Evolutionary conservation across 1,140 invertebrate species (phyloP).

Genomic region (Ceratina calcarata): DNA sequence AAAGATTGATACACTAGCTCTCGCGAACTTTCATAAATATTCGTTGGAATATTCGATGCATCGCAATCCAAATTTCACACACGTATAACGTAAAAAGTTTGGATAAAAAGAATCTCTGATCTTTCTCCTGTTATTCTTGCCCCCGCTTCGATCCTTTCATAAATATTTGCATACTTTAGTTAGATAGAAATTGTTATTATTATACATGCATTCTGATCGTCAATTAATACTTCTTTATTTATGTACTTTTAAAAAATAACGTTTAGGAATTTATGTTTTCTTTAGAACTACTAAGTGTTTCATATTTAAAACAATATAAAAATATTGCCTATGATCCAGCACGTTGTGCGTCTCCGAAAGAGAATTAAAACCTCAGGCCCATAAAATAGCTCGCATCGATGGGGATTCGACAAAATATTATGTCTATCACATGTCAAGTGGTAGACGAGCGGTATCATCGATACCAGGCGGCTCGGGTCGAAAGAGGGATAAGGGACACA

Average conservation of each 20-base stretch:
- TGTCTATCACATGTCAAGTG: neutral
- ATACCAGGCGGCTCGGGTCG: neutral
- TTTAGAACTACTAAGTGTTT: too few relatives aligned
- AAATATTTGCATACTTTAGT: too few relatives aligned
- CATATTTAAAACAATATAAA: too few relatives aligned
- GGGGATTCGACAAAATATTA: neutral
- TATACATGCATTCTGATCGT: too few relatives aligned
- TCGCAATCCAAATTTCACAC: neutral
- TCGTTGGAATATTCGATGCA: neutral
- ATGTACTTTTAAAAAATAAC: too few relatives aligned
- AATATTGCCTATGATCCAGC: neutral
- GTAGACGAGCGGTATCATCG: constrained; percentile 1
- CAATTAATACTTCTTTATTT: too few relatives aligned
- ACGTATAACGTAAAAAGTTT: neutral
- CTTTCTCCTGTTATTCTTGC: too few relatives aligned
- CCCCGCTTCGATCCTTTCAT: too few relatives aligned
- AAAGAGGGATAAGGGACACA: neutral
- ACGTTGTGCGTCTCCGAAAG: neutral
- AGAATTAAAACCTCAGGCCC: neutral
- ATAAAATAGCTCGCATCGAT: neutral
- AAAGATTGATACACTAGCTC: constrained; percentile 35
- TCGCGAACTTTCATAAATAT: constrained; percentile 37
- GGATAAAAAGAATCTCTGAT: too few relatives aligned
- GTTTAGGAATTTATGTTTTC: too few relatives aligned
- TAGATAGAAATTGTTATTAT: too few relatives aligned